Conservation (phyloP, 1,140 invertebrate species). For the Rhynchophorus ferrugineus region DNA sequence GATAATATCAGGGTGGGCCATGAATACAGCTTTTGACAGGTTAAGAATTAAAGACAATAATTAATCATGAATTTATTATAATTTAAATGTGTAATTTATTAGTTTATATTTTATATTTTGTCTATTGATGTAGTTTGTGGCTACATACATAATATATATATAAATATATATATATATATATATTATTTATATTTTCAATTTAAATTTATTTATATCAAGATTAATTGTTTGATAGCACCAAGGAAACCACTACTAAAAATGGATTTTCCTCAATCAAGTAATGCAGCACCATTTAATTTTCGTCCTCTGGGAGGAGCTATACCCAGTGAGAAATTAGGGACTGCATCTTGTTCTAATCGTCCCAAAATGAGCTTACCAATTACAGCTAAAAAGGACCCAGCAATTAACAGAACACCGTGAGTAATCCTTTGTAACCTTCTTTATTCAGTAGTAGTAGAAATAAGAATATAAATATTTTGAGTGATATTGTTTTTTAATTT, state of each 20-base stretch:
- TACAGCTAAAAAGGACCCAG: constrained; percentile 29
- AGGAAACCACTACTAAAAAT: constrained; percentile 26
- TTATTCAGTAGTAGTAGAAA: too few relatives aligned
- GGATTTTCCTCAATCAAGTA: constrained; percentile 24
- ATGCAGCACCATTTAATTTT: constrained; percentile 23
- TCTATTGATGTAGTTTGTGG: too few relatives aligned
- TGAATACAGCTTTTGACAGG: constrained; percentile 6
- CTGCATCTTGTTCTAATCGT: constrained; percentile 21
- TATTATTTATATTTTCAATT: too few relatives aligned
- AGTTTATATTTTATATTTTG: too few relatives aligned
- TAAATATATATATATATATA: too few relatives aligned
- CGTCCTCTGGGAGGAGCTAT: constrained; percentile 20
- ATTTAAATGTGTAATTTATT: too few relatives aligned
- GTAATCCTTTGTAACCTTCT: not conserved
- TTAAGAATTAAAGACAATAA: constrained; percentile 1
- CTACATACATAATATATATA: too few relatives aligned
- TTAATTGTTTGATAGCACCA: too few relatives aligned
- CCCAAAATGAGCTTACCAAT: constrained; percentile 36
- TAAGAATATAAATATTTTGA: too few relatives aligned
- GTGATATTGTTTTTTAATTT: too few relatives aligned
- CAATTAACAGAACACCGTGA: constrained; percentile 30
- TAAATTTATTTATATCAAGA: too few relatives aligned
- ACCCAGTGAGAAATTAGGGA: constrained; percentile 19
- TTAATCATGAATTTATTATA: too few relatives aligned
- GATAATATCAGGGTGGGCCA: constrained; percentile 15